Evolutionary conservation across 2,888 invertebrate species (phyloP).

Genomic region (Heliconius cydno): DNA sequence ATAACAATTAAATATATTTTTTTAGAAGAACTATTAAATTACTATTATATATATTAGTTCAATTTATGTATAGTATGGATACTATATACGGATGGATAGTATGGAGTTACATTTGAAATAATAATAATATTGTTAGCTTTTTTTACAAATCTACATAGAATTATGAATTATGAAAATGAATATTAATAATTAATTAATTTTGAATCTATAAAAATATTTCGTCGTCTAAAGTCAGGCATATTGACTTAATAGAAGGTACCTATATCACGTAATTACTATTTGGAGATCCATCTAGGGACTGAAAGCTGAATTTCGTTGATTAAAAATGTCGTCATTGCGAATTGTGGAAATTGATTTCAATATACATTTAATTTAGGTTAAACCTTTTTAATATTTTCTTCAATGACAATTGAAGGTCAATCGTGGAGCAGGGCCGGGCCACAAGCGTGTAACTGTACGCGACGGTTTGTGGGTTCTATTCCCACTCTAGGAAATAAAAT

Average conservation of each 20-base stretch:
- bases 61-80: no score
- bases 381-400: neutral
- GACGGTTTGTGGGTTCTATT: no score
- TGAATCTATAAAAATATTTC: neutral
- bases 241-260: neutral
- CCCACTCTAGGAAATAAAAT: no score
- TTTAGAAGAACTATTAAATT: no score
- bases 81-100: no score
- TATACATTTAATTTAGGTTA: neutral
- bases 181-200: neutral
- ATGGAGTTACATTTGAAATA: no score
- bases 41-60: no score
- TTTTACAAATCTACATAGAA: no score
- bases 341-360: constrained; percentile 14
- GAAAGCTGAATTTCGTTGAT: constrained; percentile 15
- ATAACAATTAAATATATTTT: no score
- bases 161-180: no score
- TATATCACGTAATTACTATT: constrained; percentile 7
- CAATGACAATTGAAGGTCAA: neutral
- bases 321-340: constrained; percentile 12
- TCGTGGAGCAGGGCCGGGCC: neutral
- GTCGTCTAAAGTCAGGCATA: neutral
- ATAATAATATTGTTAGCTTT: no score
- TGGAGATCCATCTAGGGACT: constrained; percentile 12
- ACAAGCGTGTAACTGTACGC: no score